Base-by-base conservation (phyloP, 2,888 invertebrate genomes). In the Phrixothrix hirtus region DNA sequence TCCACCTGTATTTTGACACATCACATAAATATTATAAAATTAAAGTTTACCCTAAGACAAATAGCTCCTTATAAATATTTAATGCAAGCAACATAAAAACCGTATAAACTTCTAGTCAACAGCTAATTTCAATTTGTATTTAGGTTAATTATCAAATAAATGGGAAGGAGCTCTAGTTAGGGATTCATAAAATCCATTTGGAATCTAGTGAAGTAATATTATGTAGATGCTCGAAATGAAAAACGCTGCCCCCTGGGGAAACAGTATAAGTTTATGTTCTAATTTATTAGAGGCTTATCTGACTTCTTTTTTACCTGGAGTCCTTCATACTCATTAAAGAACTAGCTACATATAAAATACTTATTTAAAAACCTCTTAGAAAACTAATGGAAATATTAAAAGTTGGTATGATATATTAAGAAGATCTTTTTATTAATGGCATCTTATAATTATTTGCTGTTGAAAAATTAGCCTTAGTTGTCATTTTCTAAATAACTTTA, bases 51-150 rank as follows among this genome's bases (percentile, higher is more conserved):
- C 36, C 35, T 21, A 15, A 55, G 55, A 55, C 50, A 50, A 50
- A 55, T 55, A 46, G 50, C 55, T 46, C 12, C 31, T 50, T 46
- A 46, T 50, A 55, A 55, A 50, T 55, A 49, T 25, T 25, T 45
- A 55, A 49, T 45, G 46, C 17, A 57, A 50, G 60, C 42, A 48
- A 30, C 46, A 55, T 58, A 60, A 63, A 59, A 53, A 60, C 56
- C 55, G 52, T 58, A 62, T 61, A 62, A 63, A 65, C 56, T 54
- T 61, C 49, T 47, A 65, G 61, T 66, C 63, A 65, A 65, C 65
- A 63, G 64, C 60, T 66, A 68, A 68, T 69, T 68, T 68, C 66
- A 69, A 68, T 68, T 68, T 68, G 69, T 68, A 61, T 67, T 66
- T 63, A 46, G 59, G 59, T 61, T 67, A 68, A 68, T 68, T 67